Percentiles rank a stretch among this genome's conserved stretches.
Conservation (phyloP, 2,888 invertebrate genomes). For the Diabrotica balteata region DNA sequence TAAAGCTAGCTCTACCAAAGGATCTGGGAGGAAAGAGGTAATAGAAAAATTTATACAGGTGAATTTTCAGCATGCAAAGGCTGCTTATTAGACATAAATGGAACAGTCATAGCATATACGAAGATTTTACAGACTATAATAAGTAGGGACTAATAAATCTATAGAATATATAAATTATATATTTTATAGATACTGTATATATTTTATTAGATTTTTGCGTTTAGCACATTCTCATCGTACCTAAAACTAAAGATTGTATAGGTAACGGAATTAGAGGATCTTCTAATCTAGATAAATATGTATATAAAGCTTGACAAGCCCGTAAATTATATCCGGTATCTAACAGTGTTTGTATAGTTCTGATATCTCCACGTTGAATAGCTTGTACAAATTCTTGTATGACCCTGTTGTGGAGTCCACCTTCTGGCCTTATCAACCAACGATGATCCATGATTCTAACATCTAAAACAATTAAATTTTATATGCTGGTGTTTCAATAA, state of each 20-base stretch:
- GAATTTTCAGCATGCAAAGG: too few species aligned
- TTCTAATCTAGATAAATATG: slow-evolving; percentile 57
- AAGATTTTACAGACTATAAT: too few species aligned
- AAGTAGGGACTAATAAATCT: too few species aligned
- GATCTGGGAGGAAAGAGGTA: too few species aligned
- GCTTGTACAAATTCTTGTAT: slow-evolving; percentile 43
- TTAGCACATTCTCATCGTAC: slow-evolving; percentile 33
- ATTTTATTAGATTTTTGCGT: too few species aligned
- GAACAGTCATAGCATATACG: too few species aligned
- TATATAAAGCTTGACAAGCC: slow-evolving; percentile 58
- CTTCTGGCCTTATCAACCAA: slow-evolving; percentile 53
- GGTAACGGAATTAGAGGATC: slow-evolving; percentile 59
- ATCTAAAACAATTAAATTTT: slow-evolving; percentile 41
- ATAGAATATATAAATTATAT: too few species aligned
- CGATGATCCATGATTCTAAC: slow-evolving; percentile 47
- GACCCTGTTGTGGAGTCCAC: slow-evolving; percentile 42
- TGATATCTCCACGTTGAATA: slow-evolving; percentile 40
- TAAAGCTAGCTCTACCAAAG: too few species aligned
- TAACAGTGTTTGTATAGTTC: slow-evolving; percentile 45
- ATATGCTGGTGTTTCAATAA: too few species aligned
- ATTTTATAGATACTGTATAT: too few species aligned
- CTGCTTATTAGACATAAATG: too few species aligned
- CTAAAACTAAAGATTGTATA: slow-evolving; percentile 61
- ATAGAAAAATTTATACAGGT: too few species aligned
- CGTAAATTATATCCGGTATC: slow-evolving; percentile 56